Evolutionary conservation across 2,888 invertebrate species (phyloP).

Genomic region (Teleiodes luculella): DNA sequence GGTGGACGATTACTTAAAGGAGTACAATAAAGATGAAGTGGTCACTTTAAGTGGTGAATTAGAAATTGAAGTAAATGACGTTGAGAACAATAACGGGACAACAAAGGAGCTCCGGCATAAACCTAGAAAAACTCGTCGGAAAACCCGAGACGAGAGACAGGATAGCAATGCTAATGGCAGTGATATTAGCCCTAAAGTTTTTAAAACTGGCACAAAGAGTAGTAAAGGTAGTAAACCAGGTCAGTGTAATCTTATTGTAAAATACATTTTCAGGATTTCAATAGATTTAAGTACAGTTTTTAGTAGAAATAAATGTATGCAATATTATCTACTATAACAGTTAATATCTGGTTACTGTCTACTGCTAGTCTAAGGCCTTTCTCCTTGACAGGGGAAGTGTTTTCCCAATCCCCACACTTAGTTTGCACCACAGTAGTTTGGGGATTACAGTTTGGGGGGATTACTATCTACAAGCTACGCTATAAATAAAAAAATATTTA

Average conservation of each 20-base stretch:
- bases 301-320: too few relatives aligned
- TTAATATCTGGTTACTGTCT: too few relatives aligned
- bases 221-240: slow-evolving; percentile 53
- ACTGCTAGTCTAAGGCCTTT: too few relatives aligned
- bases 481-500: too few relatives aligned
- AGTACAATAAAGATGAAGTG: slow-evolving; percentile 73
- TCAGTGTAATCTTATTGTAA: slow-evolving; percentile 32
- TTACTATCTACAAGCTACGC: too few relatives aligned
- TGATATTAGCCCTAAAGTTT: slow-evolving; percentile 73
- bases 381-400: too few relatives aligned
- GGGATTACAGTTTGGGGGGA: too few relatives aligned
- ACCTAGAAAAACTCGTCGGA: slow-evolving; percentile 63
- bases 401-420: too few relatives aligned
- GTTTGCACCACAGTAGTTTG: too few relatives aligned
- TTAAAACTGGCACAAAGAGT: slow-evolving; percentile 58
- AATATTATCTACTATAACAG: too few relatives aligned
- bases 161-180: slow-evolving; percentile 56
- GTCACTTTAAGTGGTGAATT: slow-evolving; percentile 71
- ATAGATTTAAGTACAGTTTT: too few relatives aligned
- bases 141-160: slow-evolving; percentile 61
- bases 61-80: slow-evolving; percentile 71
- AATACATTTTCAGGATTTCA: too few relatives aligned
- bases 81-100: slow-evolving; percentile 66
- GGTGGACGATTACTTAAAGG: slow-evolving; percentile 74
- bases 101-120: slow-evolving; percentile 63